phyloP scores from a whole-genome alignment of 2,797 vertebrate genomes.

The Lutjanus argentimaculatus region DNA sequence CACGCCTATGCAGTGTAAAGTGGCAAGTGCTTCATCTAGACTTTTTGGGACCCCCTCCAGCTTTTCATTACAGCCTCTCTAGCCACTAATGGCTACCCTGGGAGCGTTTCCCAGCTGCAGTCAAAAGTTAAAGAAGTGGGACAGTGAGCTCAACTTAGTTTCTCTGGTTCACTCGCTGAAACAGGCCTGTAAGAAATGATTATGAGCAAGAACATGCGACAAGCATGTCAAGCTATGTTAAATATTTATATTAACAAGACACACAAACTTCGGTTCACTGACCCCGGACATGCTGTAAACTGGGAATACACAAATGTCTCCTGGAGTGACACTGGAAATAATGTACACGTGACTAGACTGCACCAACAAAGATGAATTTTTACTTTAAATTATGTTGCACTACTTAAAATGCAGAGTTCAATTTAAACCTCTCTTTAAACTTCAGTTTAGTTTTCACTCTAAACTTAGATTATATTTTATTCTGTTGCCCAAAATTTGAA shows the following conservation, averaged over 20 bases:
- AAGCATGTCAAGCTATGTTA: neutral
- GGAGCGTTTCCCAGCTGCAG: conserved; percentile 67
- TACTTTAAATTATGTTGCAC: no score
- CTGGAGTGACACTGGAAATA: neutral
- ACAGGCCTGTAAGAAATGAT: conserved; percentile 28
- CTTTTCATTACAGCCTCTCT: conserved; percentile 74
- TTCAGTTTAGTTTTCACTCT: no score
- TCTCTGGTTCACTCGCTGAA: conserved; percentile 28
- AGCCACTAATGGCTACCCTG: conserved; percentile 65
- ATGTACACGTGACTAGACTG: neutral
- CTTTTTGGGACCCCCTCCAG: conserved; percentile 74
- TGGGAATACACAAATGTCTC: conserved; percentile 14
- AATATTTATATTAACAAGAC: conserved; percentile 38
- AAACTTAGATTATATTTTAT: no score
- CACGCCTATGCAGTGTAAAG: conserved; percentile 68
- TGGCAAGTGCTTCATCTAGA: conserved; percentile 70
- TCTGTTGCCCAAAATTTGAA: no score
- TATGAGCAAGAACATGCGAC: conserved; percentile 3
- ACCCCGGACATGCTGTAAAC: conserved; percentile 15
- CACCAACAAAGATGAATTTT: no score
- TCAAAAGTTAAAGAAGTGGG: conserved; percentile 63
- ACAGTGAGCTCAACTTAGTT: conserved; percentile 51
- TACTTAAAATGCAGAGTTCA: no score
- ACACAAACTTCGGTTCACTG: conserved; percentile 14
- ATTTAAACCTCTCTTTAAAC: no score